Percentiles rank a stretch among this genome's conserved stretches.
These are phyloP conservation scores for Micrastur ruficollis DNA, from an alignment of 2,797 vertebrate species.

Conservation along the genomic window DNA sequence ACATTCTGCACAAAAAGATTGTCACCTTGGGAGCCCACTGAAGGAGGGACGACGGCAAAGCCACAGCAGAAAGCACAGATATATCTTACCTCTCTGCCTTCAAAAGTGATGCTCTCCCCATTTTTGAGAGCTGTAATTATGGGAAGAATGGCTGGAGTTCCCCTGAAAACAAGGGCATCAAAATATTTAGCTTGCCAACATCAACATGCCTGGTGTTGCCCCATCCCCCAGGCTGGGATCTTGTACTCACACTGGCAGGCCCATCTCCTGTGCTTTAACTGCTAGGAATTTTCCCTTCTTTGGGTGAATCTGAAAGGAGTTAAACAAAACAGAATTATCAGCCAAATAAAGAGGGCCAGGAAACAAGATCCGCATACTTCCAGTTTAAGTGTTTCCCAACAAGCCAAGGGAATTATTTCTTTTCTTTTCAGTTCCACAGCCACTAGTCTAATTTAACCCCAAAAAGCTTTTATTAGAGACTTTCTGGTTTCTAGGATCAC, in stretches of 20 bases:
- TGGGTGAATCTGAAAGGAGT: slow-evolving; percentile 81
- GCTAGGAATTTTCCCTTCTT: slow-evolving; percentile 91
- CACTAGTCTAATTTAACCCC: not conserved
- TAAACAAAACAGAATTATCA: not conserved
- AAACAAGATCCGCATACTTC: not conserved
- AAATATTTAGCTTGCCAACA: not conserved
- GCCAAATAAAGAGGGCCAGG: not conserved
- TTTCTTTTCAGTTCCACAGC: not conserved
- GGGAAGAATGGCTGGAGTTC: slow-evolving; percentile 87
- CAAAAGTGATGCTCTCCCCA: slow-evolving; percentile 79
- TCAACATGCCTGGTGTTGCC: not conserved
- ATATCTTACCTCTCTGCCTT: slow-evolving; percentile 86
- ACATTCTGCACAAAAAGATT: not conserved
- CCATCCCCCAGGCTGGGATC: not conserved
- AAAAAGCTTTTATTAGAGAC: not conserved
- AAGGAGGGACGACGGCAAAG: not conserved
- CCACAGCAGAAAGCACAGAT: not conserved
- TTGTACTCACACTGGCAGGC: slow-evolving; percentile 89
- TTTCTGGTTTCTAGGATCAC: not conserved
- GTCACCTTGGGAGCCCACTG: not conserved
- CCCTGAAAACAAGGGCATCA: slow-evolving; percentile 71
- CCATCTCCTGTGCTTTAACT: slow-evolving; percentile 84
- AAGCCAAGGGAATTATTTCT: not conserved
- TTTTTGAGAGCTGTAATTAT: slow-evolving; percentile 85
- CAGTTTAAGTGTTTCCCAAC: not conserved